Conservation (phyloP, 1,140 invertebrate genomes). For the Cataglyphis hispanica region DNA sequence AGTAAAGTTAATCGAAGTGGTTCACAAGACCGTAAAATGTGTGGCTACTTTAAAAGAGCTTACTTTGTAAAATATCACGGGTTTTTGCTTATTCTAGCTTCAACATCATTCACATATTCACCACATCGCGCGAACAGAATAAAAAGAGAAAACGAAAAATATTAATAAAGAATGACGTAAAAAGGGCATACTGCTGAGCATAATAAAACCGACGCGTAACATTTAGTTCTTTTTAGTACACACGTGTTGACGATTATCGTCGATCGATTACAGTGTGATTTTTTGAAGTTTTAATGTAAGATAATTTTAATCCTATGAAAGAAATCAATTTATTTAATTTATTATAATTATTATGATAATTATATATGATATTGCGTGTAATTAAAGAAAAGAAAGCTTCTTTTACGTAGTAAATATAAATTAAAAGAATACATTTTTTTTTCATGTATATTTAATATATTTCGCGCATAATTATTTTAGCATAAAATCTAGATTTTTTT, state of each 20-base stretch:
- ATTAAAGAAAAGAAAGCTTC: background rate
- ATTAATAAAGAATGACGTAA: constrained; percentile 41
- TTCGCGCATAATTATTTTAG: background rate
- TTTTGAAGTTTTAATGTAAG: background rate
- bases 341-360: background rate
- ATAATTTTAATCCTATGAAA: background rate
- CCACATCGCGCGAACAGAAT: constrained; percentile 31
- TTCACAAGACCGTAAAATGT: constrained; percentile 23
- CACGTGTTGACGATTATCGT: background rate
- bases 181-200: background rate
- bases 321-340: background rate
- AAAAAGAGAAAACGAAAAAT: constrained; percentile 14
- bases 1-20: constrained; percentile 2
- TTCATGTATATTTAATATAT: background rate
- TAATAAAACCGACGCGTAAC: constrained; percentile 28
- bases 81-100: background rate
- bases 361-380: background rate
- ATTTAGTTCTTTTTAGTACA: constrained; percentile 5
- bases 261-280: background rate
- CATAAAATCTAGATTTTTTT: constrained; percentile 8
- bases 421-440: background rate
- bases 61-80: background rate
- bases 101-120: constrained; percentile 15
- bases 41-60: constrained; percentile 3
- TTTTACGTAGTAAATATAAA: too few species aligned